Conservation (phyloP, 2,888 invertebrate species). For the Hyppa rectilinea region DNA sequence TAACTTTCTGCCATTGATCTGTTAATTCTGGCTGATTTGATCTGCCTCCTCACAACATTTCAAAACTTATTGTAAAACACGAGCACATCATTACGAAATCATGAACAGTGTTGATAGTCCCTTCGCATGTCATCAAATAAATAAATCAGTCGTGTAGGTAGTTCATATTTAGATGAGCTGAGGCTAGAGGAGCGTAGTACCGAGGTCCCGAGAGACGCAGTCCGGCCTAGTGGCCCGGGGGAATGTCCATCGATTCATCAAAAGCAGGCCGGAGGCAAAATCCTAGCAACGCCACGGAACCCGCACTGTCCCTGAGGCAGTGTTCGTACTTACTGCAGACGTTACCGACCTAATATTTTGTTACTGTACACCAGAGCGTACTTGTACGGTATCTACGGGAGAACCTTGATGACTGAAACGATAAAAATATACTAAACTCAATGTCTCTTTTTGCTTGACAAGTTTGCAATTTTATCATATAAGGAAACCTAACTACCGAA, state of each 20-base stretch:
- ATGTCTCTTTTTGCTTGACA: not conserved
- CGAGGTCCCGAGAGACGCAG: constrained; percentile 60
- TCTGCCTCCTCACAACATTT: not conserved
- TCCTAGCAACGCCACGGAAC: constrained; percentile 65
- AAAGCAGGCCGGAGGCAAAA: constrained; percentile 74
- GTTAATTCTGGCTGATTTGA: not conserved
- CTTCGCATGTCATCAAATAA: constrained; percentile 28
- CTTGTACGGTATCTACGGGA: constrained; percentile 17
- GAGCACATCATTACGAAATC: not conserved
- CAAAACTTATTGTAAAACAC: not conserved
- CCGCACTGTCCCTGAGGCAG: constrained; percentile 58
- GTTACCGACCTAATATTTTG: constrained; percentile 52
- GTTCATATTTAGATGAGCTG: constrained; percentile 60
- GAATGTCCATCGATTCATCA: constrained; percentile 79
- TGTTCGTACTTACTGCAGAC: constrained; percentile 52
- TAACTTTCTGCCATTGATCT: not conserved
- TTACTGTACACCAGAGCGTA: constrained; percentile 17
- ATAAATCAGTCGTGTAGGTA: constrained; percentile 39
- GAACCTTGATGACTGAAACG: constrained; percentile 13
- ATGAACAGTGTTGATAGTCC: not conserved
- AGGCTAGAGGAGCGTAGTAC: constrained; percentile 45
- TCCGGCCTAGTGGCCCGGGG: constrained; percentile 71
- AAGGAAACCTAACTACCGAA: constrained; percentile 2
- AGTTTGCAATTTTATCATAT: constrained; percentile 8
- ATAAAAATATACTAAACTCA: constrained; percentile 6